Percentiles rank a stretch among this genome's conserved stretches.
Evolutionary conservation across 53 echinoderm and acorn worm genomes (phyloP).

Genomic region (Antedon mediterranea): DNA sequence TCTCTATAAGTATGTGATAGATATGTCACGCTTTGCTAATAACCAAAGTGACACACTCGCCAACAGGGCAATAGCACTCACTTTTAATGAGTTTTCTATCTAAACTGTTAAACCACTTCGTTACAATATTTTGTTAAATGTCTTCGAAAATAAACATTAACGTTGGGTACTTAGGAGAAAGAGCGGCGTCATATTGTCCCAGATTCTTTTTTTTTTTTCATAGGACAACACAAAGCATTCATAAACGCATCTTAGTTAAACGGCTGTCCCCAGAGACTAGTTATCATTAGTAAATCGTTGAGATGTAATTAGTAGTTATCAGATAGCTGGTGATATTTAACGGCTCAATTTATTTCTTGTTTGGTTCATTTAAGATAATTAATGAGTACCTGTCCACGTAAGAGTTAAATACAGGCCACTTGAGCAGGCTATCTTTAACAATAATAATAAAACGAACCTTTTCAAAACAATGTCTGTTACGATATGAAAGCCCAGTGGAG

Average conservation of each 20-base stretch:
- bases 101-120: background rate
- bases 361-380: background rate
- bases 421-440: background rate
- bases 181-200: background rate
- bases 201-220: background rate
- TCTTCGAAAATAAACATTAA: background rate
- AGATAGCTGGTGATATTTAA: background rate
- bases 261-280: background rate
- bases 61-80: background rate
- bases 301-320: background rate
- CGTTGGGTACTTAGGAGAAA: background rate
- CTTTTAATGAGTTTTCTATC: background rate
- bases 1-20: background rate
- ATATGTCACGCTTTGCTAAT: background rate
- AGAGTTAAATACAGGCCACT: background rate
- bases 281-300: background rate
- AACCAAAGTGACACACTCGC: background rate
- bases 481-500: background rate
- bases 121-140: background rate
- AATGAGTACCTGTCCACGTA: background rate
- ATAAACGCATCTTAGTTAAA: background rate
- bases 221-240: background rate
- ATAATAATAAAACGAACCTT: background rate
- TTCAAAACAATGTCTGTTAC: background rate
- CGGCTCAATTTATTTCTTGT: background rate